Percentiles rank a stretch among this genome's conserved stretches.
Conservation (phyloP, 2,113 vertebrate genomes). For the Eubucco bourcierii region DNA sequence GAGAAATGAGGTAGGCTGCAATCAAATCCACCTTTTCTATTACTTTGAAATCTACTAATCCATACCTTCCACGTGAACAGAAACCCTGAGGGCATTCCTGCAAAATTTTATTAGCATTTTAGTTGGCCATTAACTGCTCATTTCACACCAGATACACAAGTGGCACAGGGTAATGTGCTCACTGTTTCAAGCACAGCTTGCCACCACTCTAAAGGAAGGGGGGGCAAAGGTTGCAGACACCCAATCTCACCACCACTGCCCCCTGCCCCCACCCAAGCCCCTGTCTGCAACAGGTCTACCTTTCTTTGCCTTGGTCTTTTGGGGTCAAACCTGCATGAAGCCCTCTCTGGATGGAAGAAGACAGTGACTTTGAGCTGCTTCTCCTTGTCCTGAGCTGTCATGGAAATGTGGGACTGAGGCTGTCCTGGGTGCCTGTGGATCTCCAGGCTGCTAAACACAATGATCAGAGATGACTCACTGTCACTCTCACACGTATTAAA, state of each 20-base stretch:
- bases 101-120: background rate
- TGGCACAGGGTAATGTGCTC: rapidly evolving
- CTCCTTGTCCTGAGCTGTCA: background rate
- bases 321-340: background rate
- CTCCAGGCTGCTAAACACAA: background rate
- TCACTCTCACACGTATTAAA: conserved; percentile 20
- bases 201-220: background rate
- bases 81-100: background rate
- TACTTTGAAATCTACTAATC: background rate
- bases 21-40: background rate
- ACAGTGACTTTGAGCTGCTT: conserved; percentile 11
- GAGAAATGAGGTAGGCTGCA: background rate
- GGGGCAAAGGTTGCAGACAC: background rate
- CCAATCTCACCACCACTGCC: background rate
- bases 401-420: background rate
- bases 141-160: background rate
- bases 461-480: conserved; percentile 52
- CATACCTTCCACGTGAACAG: background rate
- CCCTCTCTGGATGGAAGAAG: background rate
- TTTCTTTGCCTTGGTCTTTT: background rate
- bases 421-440: background rate
- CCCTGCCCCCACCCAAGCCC: background rate
- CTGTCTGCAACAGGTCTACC: background rate
- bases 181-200: rapidly evolving
- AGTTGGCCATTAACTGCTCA: background rate